These are phyloP conservation scores for Dasypus novemcinctus DNA, from an alignment of 2,113 vertebrate species.

Conservation along the genomic window DNA sequence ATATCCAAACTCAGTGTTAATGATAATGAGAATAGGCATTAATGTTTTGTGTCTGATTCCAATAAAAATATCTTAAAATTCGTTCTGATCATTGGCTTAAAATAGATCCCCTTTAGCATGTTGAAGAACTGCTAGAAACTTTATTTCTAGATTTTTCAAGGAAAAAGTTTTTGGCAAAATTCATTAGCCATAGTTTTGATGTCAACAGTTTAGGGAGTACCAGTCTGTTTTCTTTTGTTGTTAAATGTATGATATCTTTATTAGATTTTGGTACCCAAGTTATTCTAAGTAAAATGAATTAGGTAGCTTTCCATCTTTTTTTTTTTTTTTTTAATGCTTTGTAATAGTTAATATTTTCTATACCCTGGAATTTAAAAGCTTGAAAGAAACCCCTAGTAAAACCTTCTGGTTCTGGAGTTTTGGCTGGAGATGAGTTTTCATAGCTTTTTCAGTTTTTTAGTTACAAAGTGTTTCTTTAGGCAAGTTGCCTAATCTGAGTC, in stretches of 20 bases:
- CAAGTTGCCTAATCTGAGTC: not conserved
- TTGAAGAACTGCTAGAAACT: not conserved
- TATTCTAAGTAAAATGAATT: not conserved
- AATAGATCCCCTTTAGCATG: not conserved
- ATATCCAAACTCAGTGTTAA: not conserved
- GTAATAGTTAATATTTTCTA: not conserved
- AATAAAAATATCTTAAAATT: not conserved
- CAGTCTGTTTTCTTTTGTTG: not conserved
- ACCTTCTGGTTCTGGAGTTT: not conserved
- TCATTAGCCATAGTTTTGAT: not conserved
- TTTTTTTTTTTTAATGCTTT: not conserved
- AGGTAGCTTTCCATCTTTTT: not conserved
- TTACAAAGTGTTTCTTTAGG: not conserved
- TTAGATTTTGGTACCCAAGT: not conserved
- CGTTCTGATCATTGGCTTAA: not conserved
- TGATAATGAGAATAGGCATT: not conserved
- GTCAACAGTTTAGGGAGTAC: not conserved
- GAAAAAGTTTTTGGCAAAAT: not conserved
- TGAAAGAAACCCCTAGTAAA: not conserved
- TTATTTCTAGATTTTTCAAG: not conserved
- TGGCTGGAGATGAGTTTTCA: not conserved
- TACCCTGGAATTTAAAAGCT: not conserved
- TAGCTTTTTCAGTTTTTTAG: not conserved
- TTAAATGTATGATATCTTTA: not conserved
- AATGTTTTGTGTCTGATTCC: not conserved